Evolutionary conservation across 2,888 invertebrate species (phyloP).

Genomic region (Eupeodes luniger): DNA sequence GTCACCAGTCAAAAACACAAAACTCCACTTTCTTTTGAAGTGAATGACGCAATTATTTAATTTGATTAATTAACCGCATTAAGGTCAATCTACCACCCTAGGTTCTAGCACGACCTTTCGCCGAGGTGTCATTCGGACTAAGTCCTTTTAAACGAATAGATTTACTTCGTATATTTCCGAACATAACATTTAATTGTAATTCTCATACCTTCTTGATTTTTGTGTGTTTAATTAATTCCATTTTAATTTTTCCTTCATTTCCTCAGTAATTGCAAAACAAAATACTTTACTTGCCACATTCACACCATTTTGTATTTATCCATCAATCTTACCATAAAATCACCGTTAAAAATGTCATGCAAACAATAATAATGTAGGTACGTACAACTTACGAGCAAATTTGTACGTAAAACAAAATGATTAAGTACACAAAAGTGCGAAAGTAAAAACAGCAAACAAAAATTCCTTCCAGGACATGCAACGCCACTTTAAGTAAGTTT

Average conservation of each 20-base stretch:
- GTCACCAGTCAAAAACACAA: too few species aligned
- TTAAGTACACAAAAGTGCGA: conserved; percentile 30
- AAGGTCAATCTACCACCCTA: too few species aligned
- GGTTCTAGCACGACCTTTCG: too few species aligned
- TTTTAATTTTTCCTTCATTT: not conserved
- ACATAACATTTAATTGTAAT: too few species aligned
- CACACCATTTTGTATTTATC: conserved; percentile 11
- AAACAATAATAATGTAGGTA: conserved; percentile 23
- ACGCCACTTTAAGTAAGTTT: conserved; percentile 30
- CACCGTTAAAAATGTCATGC: conserved; percentile 46
- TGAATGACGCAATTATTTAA: too few species aligned
- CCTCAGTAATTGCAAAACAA: not conserved
- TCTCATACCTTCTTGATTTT: not conserved
- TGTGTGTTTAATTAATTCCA: not conserved
- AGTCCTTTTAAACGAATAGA: too few species aligned
- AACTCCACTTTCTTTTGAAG: too few species aligned
- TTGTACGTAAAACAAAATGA: conserved; percentile 32
- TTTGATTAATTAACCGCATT: too few species aligned
- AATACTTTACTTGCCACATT: not conserved
- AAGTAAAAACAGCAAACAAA: not conserved
- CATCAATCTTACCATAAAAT: conserved; percentile 33
- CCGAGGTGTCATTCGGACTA: too few species aligned
- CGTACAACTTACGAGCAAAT: not conserved
- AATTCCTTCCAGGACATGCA: conserved; percentile 48
- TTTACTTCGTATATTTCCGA: too few species aligned